Percentiles rank a stretch among this genome's conserved stretches.
phyloP scores from a whole-genome alignment of 2,113 vertebrate genomes.

The pig (Sus scrofa) region T2T-Sscrofa CM000826.6:120723001-120723500 shows the following conservation, averaged over 20 bases:
- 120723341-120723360: too few relatives aligned
- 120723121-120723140: background rate
- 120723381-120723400: background rate
- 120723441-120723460: accelerated
- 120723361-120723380: background rate
- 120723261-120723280: background rate
- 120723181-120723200: background rate
- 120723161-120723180: background rate
- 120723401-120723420: accelerated
- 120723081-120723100: background rate
- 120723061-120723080: background rate
- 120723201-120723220: background rate
- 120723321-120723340: background rate
- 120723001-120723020: background rate
- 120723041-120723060: background rate
- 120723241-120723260: background rate
- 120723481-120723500: conserved; percentile 82
- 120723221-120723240: background rate
- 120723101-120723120: background rate
- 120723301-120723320: background rate
- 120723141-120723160: background rate
- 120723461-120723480: background rate
- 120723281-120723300: background rate
- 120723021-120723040: background rate
- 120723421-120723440: background rate